A percentile compares a stretch with the other conserved stretches of the same genome.
Evolutionary conservation across 2,113 vertebrate genomes (phyloP).

Genomic region (Oenanthe melanoleuca): DNA sequence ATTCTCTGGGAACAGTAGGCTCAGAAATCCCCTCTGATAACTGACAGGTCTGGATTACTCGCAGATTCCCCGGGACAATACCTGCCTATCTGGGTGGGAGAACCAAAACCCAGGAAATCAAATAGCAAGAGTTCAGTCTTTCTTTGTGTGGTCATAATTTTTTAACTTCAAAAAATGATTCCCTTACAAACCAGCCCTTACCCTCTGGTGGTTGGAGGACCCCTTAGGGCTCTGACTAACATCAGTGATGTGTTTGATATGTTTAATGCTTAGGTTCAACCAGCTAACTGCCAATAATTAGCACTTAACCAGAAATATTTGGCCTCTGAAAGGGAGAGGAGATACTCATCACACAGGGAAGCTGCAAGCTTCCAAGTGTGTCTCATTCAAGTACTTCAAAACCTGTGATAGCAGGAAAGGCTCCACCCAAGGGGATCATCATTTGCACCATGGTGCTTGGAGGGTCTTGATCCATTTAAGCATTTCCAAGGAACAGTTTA

Average conservation of each 20-base stretch:
- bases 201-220: neutral
- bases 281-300: neutral
- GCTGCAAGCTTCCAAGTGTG: neutral
- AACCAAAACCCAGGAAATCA: neutral
- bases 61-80: neutral
- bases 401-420: neutral
- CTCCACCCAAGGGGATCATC: neutral
- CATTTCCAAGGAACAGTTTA: neutral
- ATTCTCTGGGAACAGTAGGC: conserved; percentile 5
- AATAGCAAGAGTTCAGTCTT: neutral
- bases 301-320: neutral
- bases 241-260: neutral
- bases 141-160: neutral
- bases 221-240: neutral
- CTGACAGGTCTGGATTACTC: neutral
- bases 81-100: neutral
- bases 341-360: neutral
- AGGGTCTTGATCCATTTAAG: neutral
- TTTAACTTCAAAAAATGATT: neutral
- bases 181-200: neutral
- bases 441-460: neutral
- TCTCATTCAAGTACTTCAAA: neutral
- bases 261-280: neutral
- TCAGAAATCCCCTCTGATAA: conserved; percentile 28
- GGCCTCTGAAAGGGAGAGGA: neutral